Evolutionary conservation across 2,797 vertebrate genomes (phyloP).

Genomic region (Prunella strophiata): DNA sequence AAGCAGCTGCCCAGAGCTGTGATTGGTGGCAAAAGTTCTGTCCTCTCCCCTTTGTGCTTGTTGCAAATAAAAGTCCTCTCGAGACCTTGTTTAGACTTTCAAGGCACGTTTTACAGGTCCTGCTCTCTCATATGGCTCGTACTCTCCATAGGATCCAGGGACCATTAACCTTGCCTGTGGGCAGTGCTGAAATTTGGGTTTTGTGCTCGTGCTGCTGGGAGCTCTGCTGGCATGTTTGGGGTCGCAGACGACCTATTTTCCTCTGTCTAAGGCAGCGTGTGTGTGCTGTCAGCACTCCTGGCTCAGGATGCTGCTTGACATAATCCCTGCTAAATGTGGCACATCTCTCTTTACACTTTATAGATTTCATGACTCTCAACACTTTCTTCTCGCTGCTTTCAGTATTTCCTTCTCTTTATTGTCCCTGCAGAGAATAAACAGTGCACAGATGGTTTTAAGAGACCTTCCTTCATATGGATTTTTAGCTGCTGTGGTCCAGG

Average conservation of each 20-base stretch:
- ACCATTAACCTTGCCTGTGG: rapidly evolving
- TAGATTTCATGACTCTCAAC: conserved; percentile 15
- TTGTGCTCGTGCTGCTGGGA: not conserved
- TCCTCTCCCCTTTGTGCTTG: not conserved
- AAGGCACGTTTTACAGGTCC: not conserved
- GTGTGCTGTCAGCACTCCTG: conserved; percentile 28
- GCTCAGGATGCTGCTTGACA: not conserved
- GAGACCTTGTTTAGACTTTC: not conserved
- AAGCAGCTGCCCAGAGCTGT: not conserved
- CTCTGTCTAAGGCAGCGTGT: not conserved
- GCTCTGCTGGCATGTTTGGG: not conserved
- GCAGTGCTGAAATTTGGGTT: not conserved
- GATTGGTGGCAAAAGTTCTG: not conserved
- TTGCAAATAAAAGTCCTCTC: not conserved
- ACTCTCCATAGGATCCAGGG: not conserved
- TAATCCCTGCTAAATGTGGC: conserved; percentile 38
- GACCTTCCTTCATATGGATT: conserved; percentile 56
- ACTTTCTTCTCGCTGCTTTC: not conserved
- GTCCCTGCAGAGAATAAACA: conserved; percentile 41
- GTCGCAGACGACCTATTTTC: not conserved
- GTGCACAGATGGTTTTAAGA: conserved; percentile 57
- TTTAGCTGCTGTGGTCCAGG: conserved; percentile 52
- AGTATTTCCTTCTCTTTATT: not conserved
- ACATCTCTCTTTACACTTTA: conserved; percentile 14
- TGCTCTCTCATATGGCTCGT: rapidly evolving